A percentile compares a stretch with the other conserved stretches of the same genome.
phyloP scores from a whole-genome alignment of 2,113 vertebrate genomes.

The Candoia aspera region DNA sequence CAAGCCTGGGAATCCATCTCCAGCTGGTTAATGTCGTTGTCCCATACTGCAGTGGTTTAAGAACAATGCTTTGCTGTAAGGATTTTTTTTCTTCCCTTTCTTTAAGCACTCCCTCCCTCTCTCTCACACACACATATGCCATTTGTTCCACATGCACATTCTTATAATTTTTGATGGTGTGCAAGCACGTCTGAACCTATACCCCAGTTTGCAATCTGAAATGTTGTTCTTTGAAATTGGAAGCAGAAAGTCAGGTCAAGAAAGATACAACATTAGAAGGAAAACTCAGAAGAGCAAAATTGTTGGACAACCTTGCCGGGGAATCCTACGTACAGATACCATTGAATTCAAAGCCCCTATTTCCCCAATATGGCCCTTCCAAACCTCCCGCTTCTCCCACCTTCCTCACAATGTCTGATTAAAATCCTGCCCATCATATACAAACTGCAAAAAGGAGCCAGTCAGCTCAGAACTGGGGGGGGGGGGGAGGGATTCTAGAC shows the following conservation, averaged over 20 bases:
- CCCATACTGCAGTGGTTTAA: constrained; percentile 72
- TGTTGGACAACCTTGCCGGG: background rate
- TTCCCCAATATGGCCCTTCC: background rate
- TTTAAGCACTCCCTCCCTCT: accelerated
- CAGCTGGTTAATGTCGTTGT: constrained; percentile 68
- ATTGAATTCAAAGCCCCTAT: background rate
- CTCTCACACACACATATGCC: background rate
- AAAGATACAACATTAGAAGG: background rate
- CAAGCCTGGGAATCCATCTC: constrained; percentile 59
- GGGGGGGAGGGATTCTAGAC: too few species aligned
- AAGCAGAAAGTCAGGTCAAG: background rate
- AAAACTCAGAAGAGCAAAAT: background rate
- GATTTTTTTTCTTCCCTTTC: constrained; percentile 58
- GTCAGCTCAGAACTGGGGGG: too few species aligned
- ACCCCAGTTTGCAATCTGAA: background rate
- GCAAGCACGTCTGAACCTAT: background rate
- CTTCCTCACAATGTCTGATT: background rate
- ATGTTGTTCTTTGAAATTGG: background rate
- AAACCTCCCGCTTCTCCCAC: background rate
- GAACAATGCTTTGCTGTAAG: constrained; percentile 51
- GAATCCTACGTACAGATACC: background rate
- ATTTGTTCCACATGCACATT: background rate
- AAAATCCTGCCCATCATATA: background rate
- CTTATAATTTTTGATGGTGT: background rate
- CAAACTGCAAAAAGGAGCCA: too few species aligned